Base-by-base conservation (phyloP, 2,797 vertebrate genomes). In the Peromyscus melanophrys region DNA sequence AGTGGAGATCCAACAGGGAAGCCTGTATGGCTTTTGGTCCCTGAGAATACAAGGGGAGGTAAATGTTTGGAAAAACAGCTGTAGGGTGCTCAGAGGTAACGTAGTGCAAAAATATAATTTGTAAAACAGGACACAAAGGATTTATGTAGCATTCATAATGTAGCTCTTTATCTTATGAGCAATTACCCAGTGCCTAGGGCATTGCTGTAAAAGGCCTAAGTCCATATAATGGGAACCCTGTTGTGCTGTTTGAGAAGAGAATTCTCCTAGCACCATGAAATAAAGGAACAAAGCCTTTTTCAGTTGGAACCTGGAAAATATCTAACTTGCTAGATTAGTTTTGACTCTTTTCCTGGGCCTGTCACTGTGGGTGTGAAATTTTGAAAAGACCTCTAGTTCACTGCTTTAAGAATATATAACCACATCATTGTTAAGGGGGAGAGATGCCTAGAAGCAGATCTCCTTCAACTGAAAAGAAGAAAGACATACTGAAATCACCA, bases 11-110 rank as follows among this genome's bases (percentile, higher is more conserved):
- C 97, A 94, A 90, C 93, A 95, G 98, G 95, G 97, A 97, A 92
- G 82, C 55, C 69, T 98, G 97, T 88, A 82, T 95, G 46, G 92
- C 82, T 98, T 98, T 92, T 84, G 90, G 52, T 71, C 49, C 14
- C 82, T 97, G 92, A 97, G 97, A 98, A 98, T 94, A 97, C 90
- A 92, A 80, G 55, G 97, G 95, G 97, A 98, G 94, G 65, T 89
- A 80, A 87, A 95, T 94, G 73, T 98, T 97, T 95, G 93, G 89
- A 98, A 96, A 98, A 96, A 87, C 61, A 96, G 95, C 96, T 81
- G 46, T 97, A 96, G 97, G 96, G 90, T 97, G 96, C 95, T 97
- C 37, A 61, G 80, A 89, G 52, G 97, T 95, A 94, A 97, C 96
- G 77, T 95, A 96, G 92, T 93, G 82, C 71, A 90, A 96, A 98